phyloP scores from a whole-genome alignment of 2,888 invertebrate genomes.

The Micoletzkya japonica region DNA sequence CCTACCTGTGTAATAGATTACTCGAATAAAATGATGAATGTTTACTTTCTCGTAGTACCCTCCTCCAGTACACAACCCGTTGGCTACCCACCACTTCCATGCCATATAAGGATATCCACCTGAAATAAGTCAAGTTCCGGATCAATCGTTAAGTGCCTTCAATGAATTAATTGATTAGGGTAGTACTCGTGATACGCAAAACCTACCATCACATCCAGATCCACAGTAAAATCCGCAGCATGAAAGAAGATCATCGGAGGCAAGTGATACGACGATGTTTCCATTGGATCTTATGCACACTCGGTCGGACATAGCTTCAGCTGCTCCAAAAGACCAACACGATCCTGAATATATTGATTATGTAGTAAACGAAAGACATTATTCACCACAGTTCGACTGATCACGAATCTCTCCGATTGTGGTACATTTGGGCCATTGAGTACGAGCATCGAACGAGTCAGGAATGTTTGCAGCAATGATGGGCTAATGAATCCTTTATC shows the following conservation, averaged over 20 bases:
- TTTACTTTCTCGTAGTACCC: constrained; percentile 58
- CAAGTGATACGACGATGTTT: constrained; percentile 61
- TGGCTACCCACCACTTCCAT: constrained; percentile 82
- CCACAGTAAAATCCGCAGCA: constrained; percentile 66
- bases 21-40: not conserved
- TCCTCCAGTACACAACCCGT: constrained; percentile 85
- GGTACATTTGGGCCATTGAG: constrained; percentile 82
- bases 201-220: constrained; percentile 60
- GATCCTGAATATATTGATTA: too few relatives aligned
- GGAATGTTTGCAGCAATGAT: constrained; percentile 69
- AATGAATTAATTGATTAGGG: too few relatives aligned
- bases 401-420: constrained; percentile 82
- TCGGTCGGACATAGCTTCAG: constrained; percentile 67
- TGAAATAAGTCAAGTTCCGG: constrained; percentile 24
- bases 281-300: constrained; percentile 66
- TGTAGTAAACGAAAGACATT: not conserved
- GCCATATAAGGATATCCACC: constrained; percentile 82
- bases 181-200: too few relatives aligned
- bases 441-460: constrained; percentile 79
- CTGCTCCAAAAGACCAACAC: constrained; percentile 75
- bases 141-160: too few relatives aligned
- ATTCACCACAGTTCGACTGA: constrained; percentile 79
- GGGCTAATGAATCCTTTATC: constrained; percentile 21
- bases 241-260: constrained; percentile 66
- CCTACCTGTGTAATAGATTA: too few relatives aligned